A percentile compares a stretch with the other conserved stretches of the same genome.
These are phyloP conservation scores for Cremastinae sp. DNA, from an alignment of 2,888 invertebrate species.

Conservation along the genomic window DNA sequence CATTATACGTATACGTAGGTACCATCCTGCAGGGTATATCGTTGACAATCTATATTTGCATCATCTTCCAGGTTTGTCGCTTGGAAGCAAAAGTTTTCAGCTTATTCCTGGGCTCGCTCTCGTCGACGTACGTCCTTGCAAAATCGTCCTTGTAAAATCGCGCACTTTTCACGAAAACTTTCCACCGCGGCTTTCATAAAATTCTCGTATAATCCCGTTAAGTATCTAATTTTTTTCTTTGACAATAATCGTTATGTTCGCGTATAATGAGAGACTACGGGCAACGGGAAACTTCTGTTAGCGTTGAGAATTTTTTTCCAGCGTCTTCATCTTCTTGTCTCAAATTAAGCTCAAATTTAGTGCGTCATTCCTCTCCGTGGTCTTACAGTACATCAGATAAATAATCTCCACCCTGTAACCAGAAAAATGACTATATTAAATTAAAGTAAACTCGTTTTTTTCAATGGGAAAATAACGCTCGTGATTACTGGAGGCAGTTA, in stretches of 20 bases:
- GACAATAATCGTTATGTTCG: conserved; percentile 37
- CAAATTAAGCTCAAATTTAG: not conserved
- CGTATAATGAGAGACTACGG: conserved; percentile 25
- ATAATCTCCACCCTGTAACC: not conserved
- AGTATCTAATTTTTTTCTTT: conserved; percentile 41
- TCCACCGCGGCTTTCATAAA: conserved; percentile 49
- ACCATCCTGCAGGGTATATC: conserved; percentile 17
- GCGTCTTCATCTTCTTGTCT: not conserved
- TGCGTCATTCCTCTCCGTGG: too few species aligned
- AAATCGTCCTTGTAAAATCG: conserved; percentile 1
- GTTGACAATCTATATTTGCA: conserved; percentile 11
- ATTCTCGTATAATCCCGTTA: conserved; percentile 45
- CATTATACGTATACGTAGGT: too few species aligned
- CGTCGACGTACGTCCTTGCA: conserved; percentile 14
- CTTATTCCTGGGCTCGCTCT: conserved; percentile 42
- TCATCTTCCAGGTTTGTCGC: conserved; percentile 28
- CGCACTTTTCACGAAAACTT: conserved; percentile 32
- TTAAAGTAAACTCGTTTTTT: not conserved
- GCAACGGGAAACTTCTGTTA: conserved; percentile 5
- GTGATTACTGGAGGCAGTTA: too few species aligned
- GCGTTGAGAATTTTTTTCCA: not conserved
- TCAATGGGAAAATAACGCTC: not conserved
- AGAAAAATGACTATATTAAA: conserved; percentile 10
- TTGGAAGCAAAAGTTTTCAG: conserved; percentile 44
- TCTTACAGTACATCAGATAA: not conserved